Evolutionary conservation across 92 coral and sea anemone genomes (phyloP), one percentile per base, ranked within the genome.

Genomic region (Desmophyllum pertusum): DNA sequence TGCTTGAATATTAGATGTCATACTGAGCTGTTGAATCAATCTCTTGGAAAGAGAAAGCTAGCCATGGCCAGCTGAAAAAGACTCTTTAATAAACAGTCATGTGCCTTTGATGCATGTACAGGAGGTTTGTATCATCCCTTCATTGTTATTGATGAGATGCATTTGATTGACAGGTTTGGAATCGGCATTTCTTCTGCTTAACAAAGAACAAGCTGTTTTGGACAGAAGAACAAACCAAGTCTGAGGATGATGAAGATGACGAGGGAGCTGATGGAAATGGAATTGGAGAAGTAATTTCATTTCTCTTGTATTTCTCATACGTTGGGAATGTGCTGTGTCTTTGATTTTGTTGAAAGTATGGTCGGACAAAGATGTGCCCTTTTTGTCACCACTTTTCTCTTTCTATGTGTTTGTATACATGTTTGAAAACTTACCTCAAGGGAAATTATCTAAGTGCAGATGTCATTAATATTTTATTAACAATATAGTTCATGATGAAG

Each of bases 141-240:
- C 48, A 10, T 65, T 45, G 10, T 48, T 10, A 59, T 33, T 70
- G 27, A 30, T 38, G 35, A 31, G 14, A 63, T 36, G 29, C 66
- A 25, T 69, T 64, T 69, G 75, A 67, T 21, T 62, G n/a, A 53
- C 71, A 96, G 98, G 91, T 90, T 73, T 96, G 98, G 98, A 95
- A 96, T 73, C 91, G 91, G 17, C 98, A 96, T 85, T 96, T 96
- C 73, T 96, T 96, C 90, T 95, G 97, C 83, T 84, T 96, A 38
- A 92, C 98, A 35, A 94, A 89, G 68, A 90, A 94, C 85, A 87
- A 93, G 82, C 72, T 96, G 39, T 96, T 94, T 79, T 96, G 98
- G 98, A 96, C 98, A 48, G 98, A 95, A 76, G 98, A 96, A 52
- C 98, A 96, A 82, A 84, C 96, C 41, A 88, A 77, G 66, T 73